Base-by-base conservation (phyloP, 2,113 vertebrate species). In the Phalacrocorax brasilianus region DNA sequence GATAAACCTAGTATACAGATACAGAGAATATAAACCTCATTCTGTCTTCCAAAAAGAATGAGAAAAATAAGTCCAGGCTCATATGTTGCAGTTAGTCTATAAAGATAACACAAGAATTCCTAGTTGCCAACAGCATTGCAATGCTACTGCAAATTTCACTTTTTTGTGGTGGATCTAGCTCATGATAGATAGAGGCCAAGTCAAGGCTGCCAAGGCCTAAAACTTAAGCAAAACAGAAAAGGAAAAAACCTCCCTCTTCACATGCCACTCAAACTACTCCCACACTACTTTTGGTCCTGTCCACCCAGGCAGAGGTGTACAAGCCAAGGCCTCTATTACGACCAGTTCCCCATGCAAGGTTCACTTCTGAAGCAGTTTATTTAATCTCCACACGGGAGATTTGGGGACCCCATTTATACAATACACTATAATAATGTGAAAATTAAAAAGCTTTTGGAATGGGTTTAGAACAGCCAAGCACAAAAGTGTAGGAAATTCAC, bases 371-470 rank as follows among this genome's bases (percentile, higher is more conserved):
- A 82, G 8, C 40, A 74, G 7, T 26, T 93, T 49, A 26, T 91
- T 84, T 85, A 74, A 56, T 35, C 44, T 22, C 44, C 40, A 59
- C 70, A 56, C 49, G 49, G 8, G 52, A 80, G 91, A 96, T 86
- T 38, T 50, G 55, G 58, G 79, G 86, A 78, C 49, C 53, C 26
- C 30, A 73, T 33, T 83, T 81, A 70, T 16, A 67, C 7, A 74
- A 73, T 56, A 84, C 63, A 87, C 88, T 96, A 78, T 40, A 96
- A 96, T 66, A 80, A 91, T 47, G 65, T 10, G 45, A 80, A 92
- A 96, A 95, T 97, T 85, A 96, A 71, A 92, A 97, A 97, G 93
- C 78, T 94, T 97, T 95, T 93, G 89, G 91, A 97, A 91, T 78
- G 77, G 49, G 77, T 93, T 80, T 68, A 61, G 77, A 96, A 92